Evolutionary conservation across 2,888 invertebrate genomes (phyloP).

Genomic region (Adineta ricciae): DNA sequence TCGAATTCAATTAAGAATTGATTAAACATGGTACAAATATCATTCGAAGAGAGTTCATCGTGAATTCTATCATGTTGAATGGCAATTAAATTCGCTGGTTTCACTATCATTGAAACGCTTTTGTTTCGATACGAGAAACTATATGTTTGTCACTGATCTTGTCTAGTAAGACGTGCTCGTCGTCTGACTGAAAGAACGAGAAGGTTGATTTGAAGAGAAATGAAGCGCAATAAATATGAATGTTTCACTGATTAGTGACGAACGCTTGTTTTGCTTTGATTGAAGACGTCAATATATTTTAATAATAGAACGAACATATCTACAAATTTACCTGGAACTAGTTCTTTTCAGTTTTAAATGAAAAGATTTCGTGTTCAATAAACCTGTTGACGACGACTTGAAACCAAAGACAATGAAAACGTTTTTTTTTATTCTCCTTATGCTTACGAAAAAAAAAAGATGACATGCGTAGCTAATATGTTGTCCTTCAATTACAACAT

Average conservation of each 20-base stretch:
- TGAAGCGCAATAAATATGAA: neutral
- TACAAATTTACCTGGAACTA: no score
- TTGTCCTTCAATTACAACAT: no score
- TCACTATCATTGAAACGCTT: neutral
- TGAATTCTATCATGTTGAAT: neutral
- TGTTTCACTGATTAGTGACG: neutral
- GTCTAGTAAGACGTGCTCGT: neutral
- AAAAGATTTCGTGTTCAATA: no score
- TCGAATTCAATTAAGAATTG: neutral
- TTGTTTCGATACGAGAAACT: no score
- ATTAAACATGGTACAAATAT: neutral
- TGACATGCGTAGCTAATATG: no score
- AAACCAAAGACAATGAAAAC: no score
- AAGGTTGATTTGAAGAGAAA: neutral
- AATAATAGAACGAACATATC: neutral
- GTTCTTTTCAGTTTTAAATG: no score
- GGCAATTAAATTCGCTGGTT: neutral
- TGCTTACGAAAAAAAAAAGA: no score
- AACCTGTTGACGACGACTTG: no score
- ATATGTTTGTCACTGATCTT: neutral
- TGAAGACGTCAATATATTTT: neutral
- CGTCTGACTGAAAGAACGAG: neutral
- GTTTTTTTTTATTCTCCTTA: no score
- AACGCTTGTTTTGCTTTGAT: neutral
- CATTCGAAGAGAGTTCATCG: neutral